phyloP scores from a whole-genome alignment of 2,888 invertebrate species.

The Tridacna gigas region DNA sequence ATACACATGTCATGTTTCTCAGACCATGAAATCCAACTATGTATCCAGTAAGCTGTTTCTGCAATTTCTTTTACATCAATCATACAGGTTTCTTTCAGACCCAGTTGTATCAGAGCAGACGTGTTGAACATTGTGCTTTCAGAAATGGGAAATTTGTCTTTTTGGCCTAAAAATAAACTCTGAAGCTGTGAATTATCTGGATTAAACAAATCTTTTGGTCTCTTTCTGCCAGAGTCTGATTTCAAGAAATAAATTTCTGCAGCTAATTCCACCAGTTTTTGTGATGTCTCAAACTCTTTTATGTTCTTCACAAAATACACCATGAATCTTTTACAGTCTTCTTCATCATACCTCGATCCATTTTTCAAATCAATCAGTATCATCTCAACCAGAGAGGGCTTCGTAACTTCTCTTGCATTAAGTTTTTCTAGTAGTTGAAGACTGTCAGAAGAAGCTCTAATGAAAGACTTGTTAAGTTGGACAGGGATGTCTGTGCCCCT shows the following conservation, averaged over 20 bases:
- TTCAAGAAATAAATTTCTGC: slow-evolving; percentile 19
- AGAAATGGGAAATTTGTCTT: neutral
- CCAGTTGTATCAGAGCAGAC: slow-evolving; percentile 33
- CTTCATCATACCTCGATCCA: neutral
- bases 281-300: neutral
- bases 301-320: slow-evolving; percentile 38
- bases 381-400: neutral
- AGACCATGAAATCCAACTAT: neutral
- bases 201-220: slow-evolving; percentile 51
- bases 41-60: slow-evolving; percentile 1
- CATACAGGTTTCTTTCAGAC: slow-evolving; percentile 37
- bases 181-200: slow-evolving; percentile 29
- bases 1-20: neutral
- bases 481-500: slow-evolving; percentile 4
- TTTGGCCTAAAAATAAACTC: slow-evolving; percentile 33
- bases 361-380: neutral
- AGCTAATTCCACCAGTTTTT: slow-evolving; percentile 19
- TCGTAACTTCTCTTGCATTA: neutral
- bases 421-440: neutral
- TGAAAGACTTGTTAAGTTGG: slow-evolving; percentile 1
- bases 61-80: slow-evolving; percentile 35
- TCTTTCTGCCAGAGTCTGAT: neutral
- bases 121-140: neutral
- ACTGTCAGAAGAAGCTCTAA: neutral
- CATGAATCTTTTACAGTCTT: slow-evolving; percentile 43